Percentiles rank a stretch among this genome's conserved stretches.
Evolutionary conservation across 2,888 invertebrate species (phyloP).

Genomic region (Rhamnusium bicolor): DNA sequence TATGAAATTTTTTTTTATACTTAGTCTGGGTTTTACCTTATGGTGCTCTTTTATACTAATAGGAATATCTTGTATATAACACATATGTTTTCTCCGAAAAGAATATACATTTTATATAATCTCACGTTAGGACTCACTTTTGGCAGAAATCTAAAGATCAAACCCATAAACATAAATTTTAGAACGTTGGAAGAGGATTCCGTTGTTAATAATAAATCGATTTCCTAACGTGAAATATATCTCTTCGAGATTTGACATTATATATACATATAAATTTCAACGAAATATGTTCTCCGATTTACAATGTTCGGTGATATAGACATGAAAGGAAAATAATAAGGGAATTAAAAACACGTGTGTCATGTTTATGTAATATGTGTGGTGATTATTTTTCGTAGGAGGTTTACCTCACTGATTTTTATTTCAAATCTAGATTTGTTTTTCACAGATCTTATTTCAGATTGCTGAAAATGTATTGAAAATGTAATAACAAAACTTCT

Average conservation of each 20-base stretch:
- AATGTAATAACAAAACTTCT: no score
- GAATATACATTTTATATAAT: not conserved
- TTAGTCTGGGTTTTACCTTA: no score
- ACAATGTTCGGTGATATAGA: not conserved
- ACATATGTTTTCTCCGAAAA: not conserved
- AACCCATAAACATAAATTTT: not conserved
- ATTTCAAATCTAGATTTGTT: not conserved
- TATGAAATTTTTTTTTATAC: no score
- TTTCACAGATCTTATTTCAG: no score
- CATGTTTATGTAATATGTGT: not conserved
- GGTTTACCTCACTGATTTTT: not conserved
- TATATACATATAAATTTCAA: not conserved
- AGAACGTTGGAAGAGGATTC: not conserved
- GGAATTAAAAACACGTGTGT: not conserved
- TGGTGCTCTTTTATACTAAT: no score
- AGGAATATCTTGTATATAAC: no score
- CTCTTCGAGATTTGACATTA: not conserved
- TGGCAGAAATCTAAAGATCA: not conserved
- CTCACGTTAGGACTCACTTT: not conserved
- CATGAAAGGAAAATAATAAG: not conserved
- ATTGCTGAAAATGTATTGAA: no score
- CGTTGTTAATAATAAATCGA: conserved; percentile 6
- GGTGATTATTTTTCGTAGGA: not conserved
- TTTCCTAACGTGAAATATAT: not conserved
- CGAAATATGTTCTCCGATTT: not conserved